These are phyloP conservation scores for Agriopis leucophaearia DNA, from an alignment of 2,888 invertebrate species.

Conservation along the genomic window DNA sequence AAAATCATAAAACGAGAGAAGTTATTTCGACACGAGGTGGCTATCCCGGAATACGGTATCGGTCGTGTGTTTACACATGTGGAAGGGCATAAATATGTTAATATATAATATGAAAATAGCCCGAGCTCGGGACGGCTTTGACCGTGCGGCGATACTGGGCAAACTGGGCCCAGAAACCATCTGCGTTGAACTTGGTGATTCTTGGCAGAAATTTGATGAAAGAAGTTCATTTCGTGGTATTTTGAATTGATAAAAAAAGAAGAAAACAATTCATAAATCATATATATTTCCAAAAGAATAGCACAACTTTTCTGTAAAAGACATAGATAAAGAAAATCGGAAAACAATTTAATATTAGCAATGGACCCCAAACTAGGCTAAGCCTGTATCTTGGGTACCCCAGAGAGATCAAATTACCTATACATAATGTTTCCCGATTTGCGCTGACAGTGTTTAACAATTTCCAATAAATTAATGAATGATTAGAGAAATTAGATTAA, in stretches of 20 bases:
- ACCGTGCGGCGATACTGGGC: slow-evolving; percentile 20
- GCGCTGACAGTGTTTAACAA: too few species aligned
- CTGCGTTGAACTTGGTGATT: slow-evolving; percentile 9
- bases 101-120: slow-evolving; percentile 70
- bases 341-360: too few species aligned
- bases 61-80: slow-evolving; percentile 75
- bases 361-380: too few species aligned
- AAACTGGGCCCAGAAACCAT: slow-evolving; percentile 5
- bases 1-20: slow-evolving; percentile 28
- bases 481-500: too few species aligned
- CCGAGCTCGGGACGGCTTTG: slow-evolving; percentile 29
- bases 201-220: not conserved
- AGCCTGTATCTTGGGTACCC: too few species aligned
- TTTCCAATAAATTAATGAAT: too few species aligned
- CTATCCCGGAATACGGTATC: slow-evolving; percentile 57
- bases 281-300: too few species aligned
- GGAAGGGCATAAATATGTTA: slow-evolving; percentile 69
- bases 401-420: too few species aligned
- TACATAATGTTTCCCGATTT: too few species aligned
- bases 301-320: too few species aligned
- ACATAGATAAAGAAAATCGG: too few species aligned
- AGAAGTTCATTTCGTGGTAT: not conserved
- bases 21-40: slow-evolving; percentile 29
- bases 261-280: too few species aligned
- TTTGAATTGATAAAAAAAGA: not conserved